Percentiles rank a stretch among this genome's conserved stretches.
Conservation (phyloP, 2,888 invertebrate genomes). For the Aproaerema taeniolella region DNA sequence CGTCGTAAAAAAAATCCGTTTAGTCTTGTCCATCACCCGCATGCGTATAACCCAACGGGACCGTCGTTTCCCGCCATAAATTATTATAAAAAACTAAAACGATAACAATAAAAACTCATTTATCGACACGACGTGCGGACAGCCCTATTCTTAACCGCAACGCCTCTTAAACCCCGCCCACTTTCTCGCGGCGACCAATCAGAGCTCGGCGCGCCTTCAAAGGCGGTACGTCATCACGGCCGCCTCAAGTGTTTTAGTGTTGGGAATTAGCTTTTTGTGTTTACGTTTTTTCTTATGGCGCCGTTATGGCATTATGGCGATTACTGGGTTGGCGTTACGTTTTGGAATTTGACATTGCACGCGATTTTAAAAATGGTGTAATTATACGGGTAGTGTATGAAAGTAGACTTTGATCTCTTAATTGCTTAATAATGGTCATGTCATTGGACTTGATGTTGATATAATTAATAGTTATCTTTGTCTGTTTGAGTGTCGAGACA, state of each 20-base stretch:
- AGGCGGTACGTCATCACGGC: constrained; percentile 41
- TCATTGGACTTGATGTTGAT: neutral
- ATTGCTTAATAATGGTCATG: constrained; percentile 1
- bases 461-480: neutral
- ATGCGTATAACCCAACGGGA: constrained; percentile 43
- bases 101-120: constrained; percentile 47
- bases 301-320: constrained; percentile 46
- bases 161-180: constrained; percentile 55
- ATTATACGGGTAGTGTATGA: constrained; percentile 1
- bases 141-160: constrained; percentile 45
- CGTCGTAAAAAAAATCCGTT: constrained; percentile 17
- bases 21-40: constrained; percentile 36
- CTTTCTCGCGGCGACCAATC: constrained; percentile 46
- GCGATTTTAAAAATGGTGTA: constrained; percentile 33
- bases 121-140: constrained; percentile 58
- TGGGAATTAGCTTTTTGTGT: constrained; percentile 47
- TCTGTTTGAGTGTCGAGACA: too few relatives aligned
- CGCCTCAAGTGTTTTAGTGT: constrained; percentile 42
- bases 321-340: constrained; percentile 22
- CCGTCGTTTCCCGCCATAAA: constrained; percentile 64
- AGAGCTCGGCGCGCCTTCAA: constrained; percentile 29
- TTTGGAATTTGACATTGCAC: constrained; percentile 56
- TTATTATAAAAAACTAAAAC: constrained; percentile 52
- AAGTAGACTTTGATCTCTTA: neutral
- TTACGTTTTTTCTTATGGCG: constrained; percentile 50